Percentiles rank a stretch among this genome's conserved stretches.
These are phyloP conservation scores for Candoia aspera DNA, from an alignment of 2,113 vertebrate genomes.

Conservation along the genomic window DNA sequence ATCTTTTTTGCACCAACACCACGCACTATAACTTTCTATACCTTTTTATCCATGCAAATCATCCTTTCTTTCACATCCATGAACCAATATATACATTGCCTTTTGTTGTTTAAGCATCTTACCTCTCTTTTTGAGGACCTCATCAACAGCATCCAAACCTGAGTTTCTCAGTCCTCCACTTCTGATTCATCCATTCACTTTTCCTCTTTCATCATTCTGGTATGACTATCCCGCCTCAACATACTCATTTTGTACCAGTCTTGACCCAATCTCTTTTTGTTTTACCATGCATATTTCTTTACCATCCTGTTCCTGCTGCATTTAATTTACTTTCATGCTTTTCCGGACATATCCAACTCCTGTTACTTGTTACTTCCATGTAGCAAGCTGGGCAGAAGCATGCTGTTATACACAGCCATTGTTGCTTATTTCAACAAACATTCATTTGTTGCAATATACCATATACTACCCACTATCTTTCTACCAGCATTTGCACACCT, in stretches of 20 bases:
- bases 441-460: not conserved
- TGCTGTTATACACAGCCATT: not conserved
- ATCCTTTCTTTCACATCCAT: not conserved
- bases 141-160: not conserved
- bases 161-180: not conserved
- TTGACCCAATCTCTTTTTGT: not conserved
- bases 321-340: not conserved
- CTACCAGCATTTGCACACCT: not conserved
- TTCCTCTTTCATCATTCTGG: not conserved
- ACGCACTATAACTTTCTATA: not conserved
- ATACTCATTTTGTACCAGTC: not conserved
- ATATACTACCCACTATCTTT: not conserved
- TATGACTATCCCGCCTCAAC: not conserved
- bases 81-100: not conserved
- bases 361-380: not conserved
- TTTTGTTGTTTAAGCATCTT: not conserved
- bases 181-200: not conserved
- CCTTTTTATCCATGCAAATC: not conserved
- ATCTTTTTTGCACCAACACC: not conserved
- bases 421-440: not conserved
- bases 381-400: not conserved
- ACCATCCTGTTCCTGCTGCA: not conserved
- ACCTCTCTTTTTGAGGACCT: not conserved
- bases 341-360: not conserved
- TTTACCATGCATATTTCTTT: not conserved